These are phyloP conservation scores for Reticulitermes lucifugus DNA, from an alignment of 2,888 invertebrate genomes.

Conservation along the genomic window DNA sequence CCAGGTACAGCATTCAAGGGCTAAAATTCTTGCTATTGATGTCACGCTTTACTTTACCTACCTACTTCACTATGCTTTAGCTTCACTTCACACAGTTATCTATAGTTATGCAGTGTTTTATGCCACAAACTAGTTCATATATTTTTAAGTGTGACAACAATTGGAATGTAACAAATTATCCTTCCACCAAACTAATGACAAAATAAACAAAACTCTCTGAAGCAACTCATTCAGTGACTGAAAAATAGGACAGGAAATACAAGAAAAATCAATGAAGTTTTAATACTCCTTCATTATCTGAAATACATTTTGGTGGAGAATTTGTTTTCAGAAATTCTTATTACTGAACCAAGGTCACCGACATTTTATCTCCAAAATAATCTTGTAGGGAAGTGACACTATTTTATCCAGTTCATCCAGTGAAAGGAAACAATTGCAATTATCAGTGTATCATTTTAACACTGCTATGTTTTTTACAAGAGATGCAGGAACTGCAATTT, in stretches of 20 bases:
- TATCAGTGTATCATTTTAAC: background rate
- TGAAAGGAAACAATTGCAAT: background rate
- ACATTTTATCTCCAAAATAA: background rate
- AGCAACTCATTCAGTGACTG: too few relatives aligned
- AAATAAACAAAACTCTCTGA: too few relatives aligned
- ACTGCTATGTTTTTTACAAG: background rate
- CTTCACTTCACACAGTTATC: background rate
- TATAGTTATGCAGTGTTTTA: too few relatives aligned
- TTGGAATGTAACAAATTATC: too few relatives aligned
- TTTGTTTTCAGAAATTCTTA: too few relatives aligned
- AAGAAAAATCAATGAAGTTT: too few relatives aligned
- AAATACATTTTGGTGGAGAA: too few relatives aligned
- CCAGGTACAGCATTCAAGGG: constrained; percentile 8
- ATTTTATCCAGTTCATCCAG: background rate
- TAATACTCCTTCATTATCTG: too few relatives aligned
- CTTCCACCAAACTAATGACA: too few relatives aligned
- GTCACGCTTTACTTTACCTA: constrained; percentile 1
- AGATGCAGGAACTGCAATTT: constrained; percentile 8
- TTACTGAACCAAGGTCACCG: background rate
- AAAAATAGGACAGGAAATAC: too few relatives aligned
- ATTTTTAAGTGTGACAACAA: too few relatives aligned
- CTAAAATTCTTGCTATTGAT: background rate
- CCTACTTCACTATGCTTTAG: background rate
- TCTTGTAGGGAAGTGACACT: background rate
- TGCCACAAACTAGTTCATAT: too few relatives aligned